Base-by-base conservation (phyloP, 2,797 vertebrate species). In the Zenarchopterus dispar region DNA sequence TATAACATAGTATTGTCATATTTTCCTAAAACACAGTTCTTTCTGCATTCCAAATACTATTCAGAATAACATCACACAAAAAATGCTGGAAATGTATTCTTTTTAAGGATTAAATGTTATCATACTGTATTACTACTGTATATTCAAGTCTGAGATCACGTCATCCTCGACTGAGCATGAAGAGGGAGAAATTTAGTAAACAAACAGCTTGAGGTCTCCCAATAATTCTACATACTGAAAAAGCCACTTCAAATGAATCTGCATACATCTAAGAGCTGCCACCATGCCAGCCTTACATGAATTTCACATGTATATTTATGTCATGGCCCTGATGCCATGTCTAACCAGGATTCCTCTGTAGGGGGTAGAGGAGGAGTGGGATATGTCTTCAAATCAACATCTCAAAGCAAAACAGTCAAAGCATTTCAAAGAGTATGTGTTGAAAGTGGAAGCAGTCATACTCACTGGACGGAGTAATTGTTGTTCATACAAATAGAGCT, bases 271-370 rank as follows among this genome's bases (percentile, higher is more conserved):
- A 43, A 86, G 24, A 62, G 53, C 67, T 49, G 55, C 70, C 67
- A 75, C 72, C 28, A 24, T 33, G 21, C 41, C 61, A 70, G 59
- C 50, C 52, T 63, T 71, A 71, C 71, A 82, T 85, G 87, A 64
- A 89, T 86, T 88, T 82, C 67, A 73, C 28, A 82, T 91, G 84
- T 70, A 75, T 72, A 87, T 88, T 88, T 78, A 82, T 47, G 36
- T 50, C 56, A 28, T 49, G 48, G 49, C 73, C 86, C 73, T 10
- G 52, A 65, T 76, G 80, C 59, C 73, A 87, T 72, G 72, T 85
- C 73, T 66, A 68, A 80, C 79, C 76, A 84, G 77, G 79, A 64
- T 80, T 55, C 24, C 75, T 46, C 74, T 67, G 79, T 46, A 67
- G 78, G 70, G 62, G 78, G 76, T 63, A 26, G 16, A 56, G 54